Evolutionary conservation across 2,888 invertebrate species (phyloP), one percentile per base, ranked within the genome.

Genomic region (Drosophila infuscata): DNA sequence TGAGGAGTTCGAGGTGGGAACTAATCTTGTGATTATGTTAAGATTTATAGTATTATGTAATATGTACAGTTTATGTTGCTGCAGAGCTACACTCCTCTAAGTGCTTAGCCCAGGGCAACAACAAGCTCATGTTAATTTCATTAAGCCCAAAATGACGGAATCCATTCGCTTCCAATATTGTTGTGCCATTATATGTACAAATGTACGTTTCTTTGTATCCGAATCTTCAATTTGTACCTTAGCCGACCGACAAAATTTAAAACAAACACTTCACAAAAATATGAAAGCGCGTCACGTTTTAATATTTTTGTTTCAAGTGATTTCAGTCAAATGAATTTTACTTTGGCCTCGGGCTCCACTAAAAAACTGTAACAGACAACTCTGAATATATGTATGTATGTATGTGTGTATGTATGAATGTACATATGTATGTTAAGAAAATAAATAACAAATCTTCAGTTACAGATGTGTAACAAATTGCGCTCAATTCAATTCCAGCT

Each of bases 381-480:
- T 29, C 64, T 72, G 51, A 46, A 81, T 65, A 71, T 76, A 74
- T 65, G 73, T 76, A 74, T 20, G 43, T 20, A 43, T 43, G 43
- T 43, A 4, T 4, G 36, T 36, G 0, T 12, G 25, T 25, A 25
- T 11, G 36, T 3, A 12, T 35, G 35, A 5, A 3, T 43, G 15
- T 49, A 1, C 35, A 35, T 11, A 56, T 57, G 20, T 43, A 20
- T 85, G 88, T 85, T 82, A 79, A 46, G 65, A 76, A 81, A 84
- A 83, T 62, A 87, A 79, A 69, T 41, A 65, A 56, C 60, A 56
- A 53, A 78, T 69, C 66, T 78, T 70, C 59, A 73, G 43, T 35
- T 49, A 46, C 56, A 79, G 58, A 78, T 88, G 83, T 88, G 86
- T 88, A 88, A 83, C 86, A 86, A 84, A 88, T 84, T 78, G 79